Evolutionary conservation across 2,113 vertebrate genomes (phyloP), one percentile per base, ranked within the genome.

Genomic region (Gallinago undulata): DNA sequence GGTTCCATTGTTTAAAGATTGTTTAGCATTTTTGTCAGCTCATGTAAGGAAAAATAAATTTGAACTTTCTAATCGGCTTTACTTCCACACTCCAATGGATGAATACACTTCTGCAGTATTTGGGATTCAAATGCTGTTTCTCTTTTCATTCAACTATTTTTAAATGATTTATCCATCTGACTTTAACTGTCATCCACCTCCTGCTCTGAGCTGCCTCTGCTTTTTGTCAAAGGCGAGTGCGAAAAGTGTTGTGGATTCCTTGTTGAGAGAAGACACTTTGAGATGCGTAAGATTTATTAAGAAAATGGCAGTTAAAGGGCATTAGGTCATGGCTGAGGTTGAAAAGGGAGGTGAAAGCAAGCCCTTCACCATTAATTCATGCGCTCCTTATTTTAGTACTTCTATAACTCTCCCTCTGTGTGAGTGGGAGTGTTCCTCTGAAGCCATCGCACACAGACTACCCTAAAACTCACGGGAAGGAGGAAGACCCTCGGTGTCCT

Each of bases 381-480:
- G 22, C 15, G 7, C 14, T 14, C 18, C 15, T 64, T n/a, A 4
- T 28, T 94, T 88, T 75, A 55, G 43, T 39, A 30, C 13, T 55
- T 45, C 30, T 33, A 0, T 88, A 59, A 66, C 27, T 63, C 45
- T 81, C 24, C 8, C 66, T 19, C 66, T 25, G 43, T 39, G 43
- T 53, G 53, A 76, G 53, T 48, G 51, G 57, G 77, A 73, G 47
- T 13, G 5, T 53, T 56, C 31, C 53, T 8, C 19, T 50, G 51
- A 41, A 66, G 39, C n/a, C 30, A 13, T 18, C 19, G 51, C 13
- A 43, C 9, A 1, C 5, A 48, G 3, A 2, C 15, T 27, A 13
- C 15, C 1, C 0, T 64, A 45, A 75, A 86, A 27, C n/a, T n/a
- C 21, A 1, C 0, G 4, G 25, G 64, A 35, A 51, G 70, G 70